Evolutionary conservation across 1,140 invertebrate species (phyloP).

Genomic region (Scaptomyza pallida): DNA sequence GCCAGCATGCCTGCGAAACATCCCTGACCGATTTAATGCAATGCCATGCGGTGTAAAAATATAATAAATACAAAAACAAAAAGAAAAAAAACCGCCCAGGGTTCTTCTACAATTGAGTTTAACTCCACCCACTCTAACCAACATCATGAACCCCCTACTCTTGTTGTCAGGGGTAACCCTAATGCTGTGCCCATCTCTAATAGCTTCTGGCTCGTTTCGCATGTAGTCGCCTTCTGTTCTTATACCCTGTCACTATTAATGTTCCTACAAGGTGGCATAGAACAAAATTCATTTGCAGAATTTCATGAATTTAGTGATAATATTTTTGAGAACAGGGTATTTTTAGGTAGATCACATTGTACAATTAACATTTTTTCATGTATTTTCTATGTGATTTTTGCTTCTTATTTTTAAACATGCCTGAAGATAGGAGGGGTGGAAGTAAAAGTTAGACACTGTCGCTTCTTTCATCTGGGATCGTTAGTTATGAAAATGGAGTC

Average conservation of each 20-base stretch:
- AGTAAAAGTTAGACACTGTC: too few species aligned
- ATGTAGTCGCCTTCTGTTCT: constrained; percentile 16
- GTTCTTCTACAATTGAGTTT: constrained; percentile 10
- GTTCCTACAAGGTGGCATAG: background rate
- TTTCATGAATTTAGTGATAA: background rate
- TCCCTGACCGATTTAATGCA: constrained; percentile 32
- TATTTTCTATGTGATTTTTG: constrained; percentile 2
- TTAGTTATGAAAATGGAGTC: too few species aligned
- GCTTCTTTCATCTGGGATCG: too few species aligned
- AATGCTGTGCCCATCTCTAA: constrained; percentile 41
- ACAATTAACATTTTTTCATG: too few species aligned
- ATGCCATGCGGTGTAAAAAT: constrained; percentile 7
- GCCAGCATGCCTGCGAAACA: constrained; percentile 22
- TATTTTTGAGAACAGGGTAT: too few species aligned
- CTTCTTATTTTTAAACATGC: constrained; percentile 21
- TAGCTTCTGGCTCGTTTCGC: constrained; percentile 20
- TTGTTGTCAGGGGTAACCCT: constrained; percentile 44
- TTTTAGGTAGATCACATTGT: too few species aligned
- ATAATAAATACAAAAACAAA: background rate
- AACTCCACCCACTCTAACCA: constrained; percentile 11
- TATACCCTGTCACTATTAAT: background rate
- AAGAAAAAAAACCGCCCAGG: constrained; percentile 29
- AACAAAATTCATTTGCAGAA: background rate
- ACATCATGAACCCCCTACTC: background rate
- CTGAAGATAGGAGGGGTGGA: constrained; percentile 21